phyloP scores from a whole-genome alignment of 2,113 vertebrate species.

The Scatophagus argus region DNA sequence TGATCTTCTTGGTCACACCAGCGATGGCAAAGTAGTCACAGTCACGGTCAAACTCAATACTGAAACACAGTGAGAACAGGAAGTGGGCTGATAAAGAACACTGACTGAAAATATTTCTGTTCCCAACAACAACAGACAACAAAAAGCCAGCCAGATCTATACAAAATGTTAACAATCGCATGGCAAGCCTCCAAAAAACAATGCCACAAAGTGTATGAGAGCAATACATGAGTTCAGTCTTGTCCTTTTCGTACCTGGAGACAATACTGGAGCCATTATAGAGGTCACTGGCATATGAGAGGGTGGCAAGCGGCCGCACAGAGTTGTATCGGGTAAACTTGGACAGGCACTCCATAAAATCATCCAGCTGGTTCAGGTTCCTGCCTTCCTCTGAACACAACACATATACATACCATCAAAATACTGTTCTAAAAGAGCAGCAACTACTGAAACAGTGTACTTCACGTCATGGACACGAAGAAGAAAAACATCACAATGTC shows the following conservation, averaged over 20 bases:
- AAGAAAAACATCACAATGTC: not conserved
- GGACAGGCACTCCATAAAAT: slow-evolving; percentile 98
- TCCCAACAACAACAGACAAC: not conserved
- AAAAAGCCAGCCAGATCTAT: not conserved
- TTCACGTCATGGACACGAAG: not conserved
- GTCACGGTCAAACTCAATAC: slow-evolving; percentile 99
- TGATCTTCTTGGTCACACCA: slow-evolving; percentile 99
- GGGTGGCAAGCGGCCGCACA: slow-evolving; percentile 94
- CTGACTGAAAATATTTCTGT: no score
- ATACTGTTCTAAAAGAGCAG: not conserved
- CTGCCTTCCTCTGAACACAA: slow-evolving; percentile 91
- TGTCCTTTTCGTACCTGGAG: slow-evolving; percentile 88
- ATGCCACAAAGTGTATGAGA: no score
- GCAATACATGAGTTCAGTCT: not conserved
- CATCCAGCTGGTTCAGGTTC: slow-evolving; percentile 95
- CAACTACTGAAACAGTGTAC: not conserved
- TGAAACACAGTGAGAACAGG: slow-evolving; percentile 61
- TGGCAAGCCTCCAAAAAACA: not conserved
- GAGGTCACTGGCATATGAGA: slow-evolving; percentile 98
- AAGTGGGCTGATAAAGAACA: not conserved
- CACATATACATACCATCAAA: slow-evolving; percentile 12
- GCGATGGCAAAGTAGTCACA: slow-evolving; percentile 99
- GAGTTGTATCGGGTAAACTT: slow-evolving; percentile 99
- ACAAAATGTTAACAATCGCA: not conserved
- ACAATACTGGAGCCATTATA: slow-evolving; percentile 99